Percentiles rank a stretch among this genome's conserved stretches.
phyloP scores from a whole-genome alignment of 2,797 vertebrate genomes.

The Danio aesculapii region DNA sequence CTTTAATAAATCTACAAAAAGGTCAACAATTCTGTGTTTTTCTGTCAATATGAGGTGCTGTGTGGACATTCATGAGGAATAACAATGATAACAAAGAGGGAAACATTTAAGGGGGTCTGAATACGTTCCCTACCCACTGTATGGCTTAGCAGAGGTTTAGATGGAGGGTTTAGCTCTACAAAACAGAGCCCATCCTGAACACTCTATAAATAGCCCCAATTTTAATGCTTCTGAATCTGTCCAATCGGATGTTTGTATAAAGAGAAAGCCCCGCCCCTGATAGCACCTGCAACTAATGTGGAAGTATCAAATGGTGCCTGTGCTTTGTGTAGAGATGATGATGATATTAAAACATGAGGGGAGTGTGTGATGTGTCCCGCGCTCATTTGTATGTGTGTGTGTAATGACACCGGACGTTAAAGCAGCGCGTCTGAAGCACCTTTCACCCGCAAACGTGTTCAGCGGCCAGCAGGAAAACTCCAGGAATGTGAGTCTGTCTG shows the following conservation, averaged over 20 bases:
- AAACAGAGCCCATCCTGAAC: too few species aligned
- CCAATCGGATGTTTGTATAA: not conserved
- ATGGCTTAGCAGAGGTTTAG: too few species aligned
- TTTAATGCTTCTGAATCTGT: not conserved
- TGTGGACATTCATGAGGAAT: too few species aligned
- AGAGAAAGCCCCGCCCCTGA: not conserved
- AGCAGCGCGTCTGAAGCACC: slow-evolving; percentile 46
- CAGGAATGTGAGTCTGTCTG: slow-evolving; percentile 57
- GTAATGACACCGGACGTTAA: not conserved
- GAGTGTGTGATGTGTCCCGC: not conserved
- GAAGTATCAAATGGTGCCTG: not conserved
- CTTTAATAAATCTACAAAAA: too few species aligned
- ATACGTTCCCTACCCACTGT: too few species aligned
- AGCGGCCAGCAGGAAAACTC: slow-evolving; percentile 50
- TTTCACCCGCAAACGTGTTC: slow-evolving; percentile 44
- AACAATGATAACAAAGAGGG: too few species aligned
- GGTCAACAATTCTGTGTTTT: too few species aligned
- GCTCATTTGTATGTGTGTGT: too few species aligned
- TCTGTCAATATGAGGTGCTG: too few species aligned
- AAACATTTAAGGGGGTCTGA: too few species aligned
- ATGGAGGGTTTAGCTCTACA: too few species aligned
- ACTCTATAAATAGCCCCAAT: too few species aligned
- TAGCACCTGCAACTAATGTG: not conserved
- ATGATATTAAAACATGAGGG: not conserved
- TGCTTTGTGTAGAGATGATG: not conserved